phyloP scores from a whole-genome alignment of 2,797 vertebrate genomes.

The Gallinago solitaria region DNA sequence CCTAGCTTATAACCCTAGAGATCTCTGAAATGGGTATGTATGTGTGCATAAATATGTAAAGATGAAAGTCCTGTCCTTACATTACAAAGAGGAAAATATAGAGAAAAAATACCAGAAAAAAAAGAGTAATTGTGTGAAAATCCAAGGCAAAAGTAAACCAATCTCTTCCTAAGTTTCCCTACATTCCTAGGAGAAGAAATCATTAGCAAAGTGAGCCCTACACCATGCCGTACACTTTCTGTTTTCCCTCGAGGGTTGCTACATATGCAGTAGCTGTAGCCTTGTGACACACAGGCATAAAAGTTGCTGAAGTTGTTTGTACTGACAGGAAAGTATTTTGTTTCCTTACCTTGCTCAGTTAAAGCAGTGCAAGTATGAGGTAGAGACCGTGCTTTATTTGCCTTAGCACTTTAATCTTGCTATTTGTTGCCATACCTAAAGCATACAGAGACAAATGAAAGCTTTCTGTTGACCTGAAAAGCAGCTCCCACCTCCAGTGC shows the following conservation, averaged over 20 bases:
- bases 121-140: background rate
- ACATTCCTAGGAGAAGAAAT: background rate
- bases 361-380: background rate
- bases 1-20: background rate
- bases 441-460: background rate
- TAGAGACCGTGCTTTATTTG: background rate
- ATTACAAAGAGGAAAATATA: background rate
- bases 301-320: background rate
- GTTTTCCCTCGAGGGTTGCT: background rate
- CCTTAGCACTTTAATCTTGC: background rate
- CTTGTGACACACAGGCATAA: background rate
- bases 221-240: background rate
- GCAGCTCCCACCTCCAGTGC: background rate
- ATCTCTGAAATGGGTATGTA: background rate
- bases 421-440: background rate
- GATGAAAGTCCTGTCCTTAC: background rate
- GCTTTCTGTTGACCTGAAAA: slow-evolving; percentile 4
- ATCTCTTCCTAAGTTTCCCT: background rate
- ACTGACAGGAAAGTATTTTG: background rate
- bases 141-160: background rate
- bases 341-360: background rate
- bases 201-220: background rate
- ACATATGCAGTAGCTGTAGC: background rate
- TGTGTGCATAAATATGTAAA: background rate
- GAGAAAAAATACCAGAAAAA: background rate